A percentile compares a stretch with the other conserved stretches of the same genome.
Evolutionary conservation across 1,140 invertebrate genomes (phyloP).

Genomic region (Apis cerana): DNA sequence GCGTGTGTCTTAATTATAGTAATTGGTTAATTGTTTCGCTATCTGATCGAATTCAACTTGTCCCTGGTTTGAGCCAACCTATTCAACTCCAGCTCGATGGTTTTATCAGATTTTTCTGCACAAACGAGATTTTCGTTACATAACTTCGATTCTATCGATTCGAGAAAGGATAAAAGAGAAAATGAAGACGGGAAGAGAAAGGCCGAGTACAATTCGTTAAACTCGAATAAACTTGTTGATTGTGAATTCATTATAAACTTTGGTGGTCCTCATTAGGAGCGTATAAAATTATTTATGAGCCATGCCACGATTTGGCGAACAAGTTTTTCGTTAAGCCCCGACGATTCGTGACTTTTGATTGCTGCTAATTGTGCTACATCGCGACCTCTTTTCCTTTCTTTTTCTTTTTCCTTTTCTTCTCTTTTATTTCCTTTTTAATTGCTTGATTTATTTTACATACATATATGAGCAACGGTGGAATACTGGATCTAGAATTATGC

Average conservation of each 20-base stretch:
- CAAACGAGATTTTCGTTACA: not conserved
- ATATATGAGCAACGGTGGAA: not conserved
- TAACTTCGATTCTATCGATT: not conserved
- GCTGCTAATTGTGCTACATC: constrained; percentile 25
- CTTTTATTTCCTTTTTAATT: not conserved
- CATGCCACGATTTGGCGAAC: not conserved
- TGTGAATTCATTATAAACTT: constrained; percentile 34
- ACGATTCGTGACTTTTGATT: constrained; percentile 36
- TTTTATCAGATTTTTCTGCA: constrained; percentile 25
- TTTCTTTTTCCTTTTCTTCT: not conserved
- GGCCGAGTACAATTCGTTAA: constrained; percentile 45
- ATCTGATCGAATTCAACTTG: constrained; percentile 62
- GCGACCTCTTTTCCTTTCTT: not conserved
- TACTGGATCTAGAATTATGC: not conserved
- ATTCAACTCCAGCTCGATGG: not conserved
- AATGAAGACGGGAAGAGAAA: not conserved
- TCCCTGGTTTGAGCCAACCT: constrained; percentile 1
- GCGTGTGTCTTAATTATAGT: constrained; percentile 74
- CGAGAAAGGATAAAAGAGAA: not conserved
- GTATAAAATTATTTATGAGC: constrained; percentile 53
- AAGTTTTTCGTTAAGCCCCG: constrained; percentile 26
- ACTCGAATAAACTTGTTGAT: constrained; percentile 55
- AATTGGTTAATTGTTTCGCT: constrained; percentile 73
- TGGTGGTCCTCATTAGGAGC: constrained; percentile 55
- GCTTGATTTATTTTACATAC: not conserved